Base-by-base conservation (phyloP, 2,888 invertebrate genomes). In the Macrosoma leucophasiata region DNA sequence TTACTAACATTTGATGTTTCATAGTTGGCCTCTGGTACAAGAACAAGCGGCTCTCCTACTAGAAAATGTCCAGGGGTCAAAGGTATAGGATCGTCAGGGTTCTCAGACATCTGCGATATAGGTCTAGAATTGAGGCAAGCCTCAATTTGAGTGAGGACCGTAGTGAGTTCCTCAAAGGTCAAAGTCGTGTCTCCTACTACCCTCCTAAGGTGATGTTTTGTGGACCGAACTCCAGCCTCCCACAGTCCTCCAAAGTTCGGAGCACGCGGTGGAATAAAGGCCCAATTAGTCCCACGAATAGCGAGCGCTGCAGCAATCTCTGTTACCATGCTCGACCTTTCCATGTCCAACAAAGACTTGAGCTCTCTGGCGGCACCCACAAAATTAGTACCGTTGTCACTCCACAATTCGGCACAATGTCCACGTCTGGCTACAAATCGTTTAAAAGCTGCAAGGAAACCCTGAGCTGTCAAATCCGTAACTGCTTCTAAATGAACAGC, bases 401-500 rank as follows among this genome's bases (percentile, higher is more conserved):
- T 43, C 33, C 40, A 47, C 9, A 49, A 2, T 3, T 46, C 13
- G 13, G 17, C 11, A 9, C 39, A 45, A 13, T 39, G 36, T 1
- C 44, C 46, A 28, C 43, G 27, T 12, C 42, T 35, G 14, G 46
- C 15, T 13, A 39, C 33, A 24, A 43, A 50, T 19, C 45, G 18
- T 10, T 28, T 36, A 18, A 44, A 50, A 9, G 48, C 47, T 15
- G 38, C 36, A 13, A 48, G 13, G 23, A 47, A 50, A 3, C 44
- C 48, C 25, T 52, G 40, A 1, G 58, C 36, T 8, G 52, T 46
- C 1, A 60, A 40, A 13, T 51, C 48, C 1, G 39, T 40, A 2
- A 57, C 56, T 2, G 43, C 29, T 28, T 59, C 57, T 1, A 58
- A 31, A 25, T 56, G 52, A 4, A 54, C 35, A 0, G 56, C 55